Base-by-base conservation (phyloP, 37 sponge, comb jelly and placozoan species). In the Axinella damicornis region DNA sequence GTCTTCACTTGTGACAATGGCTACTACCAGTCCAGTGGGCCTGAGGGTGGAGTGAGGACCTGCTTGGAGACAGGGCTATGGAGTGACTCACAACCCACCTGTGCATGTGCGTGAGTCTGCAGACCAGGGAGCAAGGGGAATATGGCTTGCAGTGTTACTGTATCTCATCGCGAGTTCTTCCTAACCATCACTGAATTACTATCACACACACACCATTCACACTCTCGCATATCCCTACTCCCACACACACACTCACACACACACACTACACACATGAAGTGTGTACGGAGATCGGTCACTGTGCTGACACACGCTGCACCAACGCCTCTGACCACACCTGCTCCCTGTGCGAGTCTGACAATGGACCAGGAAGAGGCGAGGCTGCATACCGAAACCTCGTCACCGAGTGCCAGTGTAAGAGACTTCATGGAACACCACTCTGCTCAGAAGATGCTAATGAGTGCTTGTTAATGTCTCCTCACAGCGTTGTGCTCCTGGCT, bases 401-500 rank as follows among this genome's bases (percentile, higher is more conserved):
- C 32, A 54, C 54, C 15, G 79, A 76, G 34, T 89, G 89, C 41
- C 37, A 71, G 53, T 72, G 89, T 89, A 77, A 46, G 52, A 24
- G n/a, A n/a, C n/a, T n/a, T n/a, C n/a, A n/a, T n/a, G n/a, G n/a
- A n/a, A 15, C 38, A 30, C 58, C 60, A 33, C 54, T 77, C 27
- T 21, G 17, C 59, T 57, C 63, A n/a, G n/a, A n/a, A n/a, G n/a
- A n/a, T n/a, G n/a, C n/a, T n/a, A n/a, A n/a, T n/a, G n/a, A n/a
- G n/a, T n/a, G n/a, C n/a, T n/a, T n/a, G n/a, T n/a, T n/a, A n/a
- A n/a, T n/a, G n/a, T 67, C 17, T 16, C 72, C 78, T 14, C 40
- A 13, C 80, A 90, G 91, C 89, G 19, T 55, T 74, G 16, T 93
- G 94, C 69, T 93, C 94, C n/a, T 93, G 94, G 94, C 32, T 86